Evolutionary conservation across 2,888 invertebrate species (phyloP), one percentile per base, ranked within the genome.

Genomic region (Podotricha telesiphe): DNA sequence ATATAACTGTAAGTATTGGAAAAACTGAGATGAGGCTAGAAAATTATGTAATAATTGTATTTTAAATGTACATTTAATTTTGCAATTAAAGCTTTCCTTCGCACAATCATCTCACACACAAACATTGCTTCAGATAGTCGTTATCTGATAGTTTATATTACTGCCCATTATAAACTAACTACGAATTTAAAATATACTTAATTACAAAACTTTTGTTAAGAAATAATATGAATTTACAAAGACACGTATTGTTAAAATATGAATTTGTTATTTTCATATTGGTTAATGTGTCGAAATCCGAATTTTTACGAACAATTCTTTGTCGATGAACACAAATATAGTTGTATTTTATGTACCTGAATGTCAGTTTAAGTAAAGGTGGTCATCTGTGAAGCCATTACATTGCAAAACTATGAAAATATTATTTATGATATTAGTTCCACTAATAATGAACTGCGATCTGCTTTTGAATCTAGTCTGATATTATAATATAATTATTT

Each of bases 81-180:
- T 64, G 68, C 70, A 70, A 74, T 68, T 66, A 59, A 64, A 68
- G 53, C 59, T 59, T 68, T 69, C 48, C 68, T 67, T 64, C 68
- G 68, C 68, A 66, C 68, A 71, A 69, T 65, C 51, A 67, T 70
- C 64, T 67, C 67, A 66, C 62, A 68, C 34, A 34, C 69, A 70
- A 77, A 85, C 87, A 88, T 88, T 88, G 74, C 87, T 87, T 84
- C 86, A 88, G 87, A 87, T 88, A 83, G 66, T 45, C 70, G 67
- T 73, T 83, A 87, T 89, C 86, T 86, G 86, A 82, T 76, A 68
- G 87, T 83, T 83, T 85, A 88, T 89, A 86, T 87, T 82, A 68
- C 65, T 71, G 69, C 72, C 63, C 58, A 64, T 68, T 67, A 67
- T 69, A 64, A 53, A 47, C 20, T 64, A 62, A 65, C 59, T 67